Evolutionary conservation across 92 coral and sea anemone genomes (phyloP), one percentile per base, ranked within the genome.

Genomic region (Meandrina meandrites): DNA sequence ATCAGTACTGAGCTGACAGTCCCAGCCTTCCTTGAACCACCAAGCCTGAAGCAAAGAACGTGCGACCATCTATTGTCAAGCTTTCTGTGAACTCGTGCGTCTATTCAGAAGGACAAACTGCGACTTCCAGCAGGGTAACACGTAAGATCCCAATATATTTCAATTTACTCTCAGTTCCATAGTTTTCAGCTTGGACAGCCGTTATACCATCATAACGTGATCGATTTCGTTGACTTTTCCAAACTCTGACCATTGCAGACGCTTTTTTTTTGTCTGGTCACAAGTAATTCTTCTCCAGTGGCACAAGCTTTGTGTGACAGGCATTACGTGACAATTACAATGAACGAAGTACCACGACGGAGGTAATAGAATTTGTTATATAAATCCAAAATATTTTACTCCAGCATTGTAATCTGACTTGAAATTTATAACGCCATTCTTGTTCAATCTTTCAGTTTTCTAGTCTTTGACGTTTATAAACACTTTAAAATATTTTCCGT

Each of bases 401-500:
- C 62, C 50, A 76, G 53, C 80, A 12, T 22, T 16, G 77, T 35
- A 36, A 72, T 35, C 77, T 45, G 60, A 76, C 80, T 75, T 24
- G 30, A 37, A 24, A 42, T 75, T 30, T n/a, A 68, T 11, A 70
- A 31, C 17, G 24, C n/a, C 53, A 35, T n/a, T 7, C 54, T 16
- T 48, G 15, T 60, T 70, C 48, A 77, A 42, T 85, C 80, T 69
- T 94, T 92, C 53, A 88, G 53, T 48, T 48, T 88, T 93, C 28
- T 17, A 72, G 21, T 32, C 45, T 35, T 72, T 72, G 31, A n/a
- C 76, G 76, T 92, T 97, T 31, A 93, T 89, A 58, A 90, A 89
- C 57, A 95, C 70, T 83, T 95, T 93, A 67, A 97, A 97, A 32
- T 84, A 88, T 67, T 95, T 97, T 67, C 99, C 99, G 86, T 93